A percentile compares a stretch with the other conserved stretches of the same genome.
Conservation (phyloP, 1,140 invertebrate genomes). For the Lepidurus packardi region DNA sequence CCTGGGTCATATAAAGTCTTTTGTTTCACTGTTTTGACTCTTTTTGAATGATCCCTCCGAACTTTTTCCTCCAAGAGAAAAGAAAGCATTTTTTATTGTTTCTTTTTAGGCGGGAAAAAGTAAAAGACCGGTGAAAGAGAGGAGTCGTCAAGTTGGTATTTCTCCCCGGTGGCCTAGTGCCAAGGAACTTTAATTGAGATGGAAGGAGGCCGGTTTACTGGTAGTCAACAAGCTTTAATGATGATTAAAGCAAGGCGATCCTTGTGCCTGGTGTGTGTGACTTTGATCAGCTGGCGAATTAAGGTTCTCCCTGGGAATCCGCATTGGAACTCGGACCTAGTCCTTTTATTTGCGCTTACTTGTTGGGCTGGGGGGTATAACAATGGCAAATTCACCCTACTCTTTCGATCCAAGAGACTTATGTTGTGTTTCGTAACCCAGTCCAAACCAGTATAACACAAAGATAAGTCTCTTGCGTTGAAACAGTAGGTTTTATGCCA, state of each 20-base stretch:
- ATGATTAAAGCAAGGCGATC: slow-evolving; percentile 5
- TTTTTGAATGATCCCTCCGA: background rate
- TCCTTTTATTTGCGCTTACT: background rate
- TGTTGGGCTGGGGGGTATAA: background rate
- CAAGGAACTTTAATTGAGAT: slow-evolving; percentile 16
- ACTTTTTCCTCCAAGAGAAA: too few relatives aligned
- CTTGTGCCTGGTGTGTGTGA: background rate
- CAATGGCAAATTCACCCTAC: too few relatives aligned
- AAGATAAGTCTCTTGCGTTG: too few relatives aligned
- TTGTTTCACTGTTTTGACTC: background rate
- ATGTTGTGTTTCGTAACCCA: too few relatives aligned
- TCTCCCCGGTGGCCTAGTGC: background rate
- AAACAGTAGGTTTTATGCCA: too few relatives aligned
- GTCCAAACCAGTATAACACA: too few relatives aligned
- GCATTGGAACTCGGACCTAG: background rate
- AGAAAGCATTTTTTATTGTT: background rate
- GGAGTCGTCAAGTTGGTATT: background rate
- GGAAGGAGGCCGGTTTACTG: background rate
- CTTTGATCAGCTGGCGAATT: slow-evolving; percentile 2
- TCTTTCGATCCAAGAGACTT: too few relatives aligned
- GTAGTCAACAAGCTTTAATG: slow-evolving; percentile 19
- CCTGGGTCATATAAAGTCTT: background rate
- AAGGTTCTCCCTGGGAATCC: background rate
- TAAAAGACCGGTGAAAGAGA: background rate
- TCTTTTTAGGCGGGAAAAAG: background rate